Percentiles rank a stretch among this genome's conserved stretches.
phyloP scores from a whole-genome alignment of 2,888 invertebrate genomes.

The Rhorus exstirpatorius region DNA sequence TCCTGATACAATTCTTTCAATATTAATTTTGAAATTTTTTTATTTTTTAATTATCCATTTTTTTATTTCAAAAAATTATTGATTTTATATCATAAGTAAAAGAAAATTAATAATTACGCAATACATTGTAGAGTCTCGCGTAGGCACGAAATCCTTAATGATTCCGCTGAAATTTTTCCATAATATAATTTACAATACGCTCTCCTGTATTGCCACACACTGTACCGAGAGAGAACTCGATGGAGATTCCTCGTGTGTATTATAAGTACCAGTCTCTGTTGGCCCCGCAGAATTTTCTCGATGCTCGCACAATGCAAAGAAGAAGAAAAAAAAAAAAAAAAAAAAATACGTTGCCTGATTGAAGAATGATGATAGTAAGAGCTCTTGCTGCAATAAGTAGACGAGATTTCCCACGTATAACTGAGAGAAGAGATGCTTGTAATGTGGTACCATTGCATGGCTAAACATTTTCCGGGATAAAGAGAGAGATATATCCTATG shows the following conservation, averaged over 20 bases:
- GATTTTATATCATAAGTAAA: too few relatives aligned
- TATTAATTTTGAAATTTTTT: too few relatives aligned
- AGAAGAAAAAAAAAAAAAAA: conserved; percentile 17
- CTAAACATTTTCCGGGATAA: conserved; percentile 62
- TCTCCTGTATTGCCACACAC: conserved; percentile 35
- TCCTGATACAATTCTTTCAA: too few relatives aligned
- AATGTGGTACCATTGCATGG: conserved; percentile 46
- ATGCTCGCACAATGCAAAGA: conserved; percentile 56
- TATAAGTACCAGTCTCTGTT: conserved; percentile 6
- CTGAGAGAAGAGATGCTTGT: conserved; percentile 40
- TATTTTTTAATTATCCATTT: too few relatives aligned
- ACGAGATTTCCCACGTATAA: conserved; percentile 66
- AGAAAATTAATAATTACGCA: conserved; percentile 40
- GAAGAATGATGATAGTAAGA: conserved; percentile 57
- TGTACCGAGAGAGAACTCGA: conserved; percentile 8
- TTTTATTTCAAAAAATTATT: too few relatives aligned
- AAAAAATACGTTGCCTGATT: conserved; percentile 48
- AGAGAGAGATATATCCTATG: conserved; percentile 42
- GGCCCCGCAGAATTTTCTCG: conserved; percentile 46
- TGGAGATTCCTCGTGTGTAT: conserved; percentile 40
- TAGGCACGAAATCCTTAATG: conserved; percentile 35
- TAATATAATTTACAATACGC: conserved; percentile 36
- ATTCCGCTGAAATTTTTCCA: conserved; percentile 28
- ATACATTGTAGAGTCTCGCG: conserved; percentile 26
- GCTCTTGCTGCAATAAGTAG: conserved; percentile 16